Conservation (phyloP, 1,140 invertebrate species). For the Lineus longissimus region DNA sequence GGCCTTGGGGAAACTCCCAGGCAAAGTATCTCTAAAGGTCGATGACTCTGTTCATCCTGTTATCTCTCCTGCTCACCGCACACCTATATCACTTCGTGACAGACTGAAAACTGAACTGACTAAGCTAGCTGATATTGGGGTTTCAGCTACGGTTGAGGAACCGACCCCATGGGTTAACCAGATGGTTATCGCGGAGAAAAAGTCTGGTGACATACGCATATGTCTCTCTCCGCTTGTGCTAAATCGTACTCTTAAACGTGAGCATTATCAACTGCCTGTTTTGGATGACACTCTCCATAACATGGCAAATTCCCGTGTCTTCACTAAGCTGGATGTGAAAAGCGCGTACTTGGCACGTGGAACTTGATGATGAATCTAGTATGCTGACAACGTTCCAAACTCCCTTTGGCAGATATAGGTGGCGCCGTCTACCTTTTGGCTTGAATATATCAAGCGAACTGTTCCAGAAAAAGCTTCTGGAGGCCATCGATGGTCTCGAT, state of each 20-base stretch:
- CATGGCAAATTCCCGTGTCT: neutral
- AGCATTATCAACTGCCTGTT: neutral
- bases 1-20: too few species aligned
- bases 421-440: slow-evolving; percentile 25
- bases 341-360: slow-evolving; percentile 41
- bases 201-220: slow-evolving; percentile 5
- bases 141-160: neutral
- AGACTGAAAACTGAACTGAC: too few species aligned
- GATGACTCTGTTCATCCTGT: too few species aligned
- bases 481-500: slow-evolving; percentile 38
- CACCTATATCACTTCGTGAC: too few species aligned
- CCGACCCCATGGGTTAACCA: slow-evolving; percentile 12
- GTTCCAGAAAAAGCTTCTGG: slow-evolving; percentile 40
- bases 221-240: neutral
- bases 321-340: neutral
- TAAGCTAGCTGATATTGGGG: neutral
- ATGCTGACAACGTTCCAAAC: slow-evolving; percentile 24
- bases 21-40: too few species aligned
- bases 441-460: slow-evolving; percentile 25
- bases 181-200: slow-evolving; percentile 1
- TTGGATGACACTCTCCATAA: neutral
- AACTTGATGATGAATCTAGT: slow-evolving; percentile 20
- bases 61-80: too few species aligned
- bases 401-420: slow-evolving; percentile 18
- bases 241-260: neutral